Evolutionary conservation across 2,113 vertebrate species (phyloP).

Genomic region (Rhabdomys dilectus): DNA sequence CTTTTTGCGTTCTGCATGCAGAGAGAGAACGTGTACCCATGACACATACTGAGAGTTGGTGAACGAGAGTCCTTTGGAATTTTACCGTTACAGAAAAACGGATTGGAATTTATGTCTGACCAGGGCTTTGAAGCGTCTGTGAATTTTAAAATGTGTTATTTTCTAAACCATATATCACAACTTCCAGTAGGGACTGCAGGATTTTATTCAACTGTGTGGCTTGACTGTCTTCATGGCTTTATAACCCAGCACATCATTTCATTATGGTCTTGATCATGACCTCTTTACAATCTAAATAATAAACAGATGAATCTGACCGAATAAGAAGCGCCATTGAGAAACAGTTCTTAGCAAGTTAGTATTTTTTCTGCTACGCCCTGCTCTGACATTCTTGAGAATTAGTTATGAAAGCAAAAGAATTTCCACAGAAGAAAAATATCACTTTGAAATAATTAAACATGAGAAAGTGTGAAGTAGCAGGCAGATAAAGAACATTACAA

Average conservation of each 20-base stretch:
- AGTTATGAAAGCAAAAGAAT: constrained; percentile 68
- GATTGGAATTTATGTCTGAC: constrained; percentile 85
- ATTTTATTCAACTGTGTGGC: constrained; percentile 71
- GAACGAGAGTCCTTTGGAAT: constrained; percentile 62
- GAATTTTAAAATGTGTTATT: constrained; percentile 83
- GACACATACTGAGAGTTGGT: constrained; percentile 67
- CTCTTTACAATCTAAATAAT: constrained; percentile 85
- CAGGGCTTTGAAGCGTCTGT: constrained; percentile 76
- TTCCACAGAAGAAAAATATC: constrained; percentile 74
- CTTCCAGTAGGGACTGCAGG: constrained; percentile 63
- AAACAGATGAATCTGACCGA: constrained; percentile 83
- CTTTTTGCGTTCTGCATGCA: constrained; percentile 68
- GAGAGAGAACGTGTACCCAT: constrained; percentile 62
- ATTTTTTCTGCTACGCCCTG: constrained; percentile 36
- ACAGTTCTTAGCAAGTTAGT: constrained; percentile 80
- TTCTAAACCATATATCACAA: constrained; percentile 77
- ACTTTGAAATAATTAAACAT: constrained; percentile 79
- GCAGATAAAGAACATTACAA: not conserved
- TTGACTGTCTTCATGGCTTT: constrained; percentile 73
- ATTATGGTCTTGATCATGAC: constrained; percentile 82
- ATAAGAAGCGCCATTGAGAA: constrained; percentile 83
- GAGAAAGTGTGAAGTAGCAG: constrained; percentile 58
- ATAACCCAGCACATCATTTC: constrained; percentile 79
- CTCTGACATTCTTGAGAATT: constrained; percentile 65
- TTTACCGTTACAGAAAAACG: constrained; percentile 80